phyloP scores from a whole-genome alignment of 2,888 invertebrate genomes.

The Mesoligia furuncula region DNA sequence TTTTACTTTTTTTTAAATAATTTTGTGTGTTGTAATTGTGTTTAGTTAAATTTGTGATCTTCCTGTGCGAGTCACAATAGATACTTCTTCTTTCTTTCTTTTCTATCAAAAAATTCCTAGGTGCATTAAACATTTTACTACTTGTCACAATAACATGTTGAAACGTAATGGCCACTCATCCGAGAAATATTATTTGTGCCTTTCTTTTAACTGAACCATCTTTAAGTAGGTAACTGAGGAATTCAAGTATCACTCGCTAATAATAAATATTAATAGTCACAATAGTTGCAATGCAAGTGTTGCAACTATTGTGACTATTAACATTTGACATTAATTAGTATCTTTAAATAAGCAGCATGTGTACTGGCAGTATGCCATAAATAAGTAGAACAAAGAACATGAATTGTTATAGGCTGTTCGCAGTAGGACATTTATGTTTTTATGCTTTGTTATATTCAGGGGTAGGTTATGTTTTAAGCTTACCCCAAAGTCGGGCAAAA shows the following conservation, averaged over 20 bases:
- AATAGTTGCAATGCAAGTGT: too few species aligned
- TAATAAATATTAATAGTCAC: too few species aligned
- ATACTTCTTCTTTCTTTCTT: neutral
- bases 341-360: slow-evolving; percentile 45
- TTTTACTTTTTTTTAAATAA: too few species aligned
- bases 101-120: neutral
- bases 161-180: neutral
- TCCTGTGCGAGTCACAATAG: neutral
- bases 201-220: neutral
- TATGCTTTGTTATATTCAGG: neutral
- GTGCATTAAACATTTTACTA: neutral
- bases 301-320: slow-evolving; percentile 10
- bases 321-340: slow-evolving; percentile 19
- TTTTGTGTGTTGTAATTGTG: neutral
- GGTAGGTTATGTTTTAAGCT: neutral
- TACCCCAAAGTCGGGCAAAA: neutral
- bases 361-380: slow-evolving; percentile 48
- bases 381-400: slow-evolving; percentile 41
- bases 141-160: neutral
- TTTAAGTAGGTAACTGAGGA: neutral
- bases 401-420: neutral
- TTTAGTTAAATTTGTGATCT: neutral
- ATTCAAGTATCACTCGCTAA: neutral
- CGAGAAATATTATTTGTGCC: neutral
- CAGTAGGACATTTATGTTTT: neutral